phyloP scores from a whole-genome alignment of 37 sponge, comb jelly and placozoan genomes.

The Crambe crambe region DNA sequence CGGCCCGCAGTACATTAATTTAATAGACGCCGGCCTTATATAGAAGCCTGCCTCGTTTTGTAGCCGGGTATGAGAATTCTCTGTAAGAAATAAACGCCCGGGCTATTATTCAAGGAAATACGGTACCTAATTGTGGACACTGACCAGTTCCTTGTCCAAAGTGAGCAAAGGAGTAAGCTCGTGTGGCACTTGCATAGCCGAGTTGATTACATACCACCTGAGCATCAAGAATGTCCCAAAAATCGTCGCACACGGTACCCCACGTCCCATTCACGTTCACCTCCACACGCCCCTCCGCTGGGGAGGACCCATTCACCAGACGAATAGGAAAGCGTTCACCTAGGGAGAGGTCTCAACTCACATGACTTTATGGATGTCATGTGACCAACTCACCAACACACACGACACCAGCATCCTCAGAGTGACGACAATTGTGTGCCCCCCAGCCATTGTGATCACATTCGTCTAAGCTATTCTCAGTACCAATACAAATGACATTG shows the following conservation, averaged over 20 bases:
- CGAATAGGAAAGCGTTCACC: conserved; percentile 24
- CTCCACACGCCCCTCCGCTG: conserved; percentile 57
- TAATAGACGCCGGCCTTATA: too few relatives aligned
- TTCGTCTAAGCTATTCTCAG: conserved; percentile 24
- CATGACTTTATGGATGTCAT: too few relatives aligned
- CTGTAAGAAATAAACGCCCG: too few relatives aligned
- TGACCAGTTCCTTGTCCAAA: conserved; percentile 33
- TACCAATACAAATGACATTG: conserved; percentile 62
- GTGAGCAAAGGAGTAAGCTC: background rate
- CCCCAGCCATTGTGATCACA: conserved; percentile 53
- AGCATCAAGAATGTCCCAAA: conserved; percentile 59
- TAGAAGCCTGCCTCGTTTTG: too few relatives aligned
- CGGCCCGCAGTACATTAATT: too few relatives aligned
- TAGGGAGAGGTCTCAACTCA: too few relatives aligned
- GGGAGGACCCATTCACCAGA: conserved; percentile 26
- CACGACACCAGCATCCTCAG: conserved; percentile 50
- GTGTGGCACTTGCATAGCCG: conserved; percentile 42
- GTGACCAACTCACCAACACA: conserved; percentile 33
- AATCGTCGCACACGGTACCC: conserved; percentile 75
- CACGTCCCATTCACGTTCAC: conserved; percentile 61
- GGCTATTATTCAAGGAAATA: too few relatives aligned
- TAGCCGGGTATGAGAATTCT: too few relatives aligned
- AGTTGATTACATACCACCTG: conserved; percentile 63
- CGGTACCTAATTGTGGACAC: too few relatives aligned
- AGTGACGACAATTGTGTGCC: conserved; percentile 35